Evolutionary conservation across 2,888 invertebrate species (phyloP), one percentile per base, ranked within the genome.

Genomic region (Euphydryas editha): DNA sequence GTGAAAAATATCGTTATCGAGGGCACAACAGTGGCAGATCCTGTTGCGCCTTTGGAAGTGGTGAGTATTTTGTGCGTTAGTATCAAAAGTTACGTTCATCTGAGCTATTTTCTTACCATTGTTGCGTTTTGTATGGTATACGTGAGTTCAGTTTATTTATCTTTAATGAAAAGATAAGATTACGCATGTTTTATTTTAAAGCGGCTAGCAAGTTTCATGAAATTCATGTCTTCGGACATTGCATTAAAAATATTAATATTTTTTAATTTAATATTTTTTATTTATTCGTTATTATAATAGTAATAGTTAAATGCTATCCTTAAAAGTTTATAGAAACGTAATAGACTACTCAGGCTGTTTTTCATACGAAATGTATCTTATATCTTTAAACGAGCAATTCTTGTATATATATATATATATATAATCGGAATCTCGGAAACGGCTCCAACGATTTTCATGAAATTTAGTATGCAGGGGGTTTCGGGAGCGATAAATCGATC

Each of bases 41-140:
- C 90, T 88, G 90, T 88, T 89, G 87, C 88, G 88, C 83, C 85
- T 89, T 84, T 82, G 84, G 78, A 83, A 85, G 84, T 84, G 87
- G 91, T 91, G 78, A 88, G 90, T 87, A 81, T 82, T 81, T 84
- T 81, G 24, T 17, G 24, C 17, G 37, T 56, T 47, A 44, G 60
- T 77, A 78, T 59, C 63, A 58, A 62, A 67, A 66, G 51, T 21
- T 60, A 58, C 42, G 56, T 60, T 59, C 56, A 65, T 57, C 49
- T 69, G 55, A 58, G 49, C 46, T n/a, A 54, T 58, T 68, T 64
- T 64, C 37, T 30, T 18, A 30, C 39, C 15, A 51, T 59, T 44
- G 59, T 62, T 54, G 64, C 56, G 51, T 58, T 67, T 51, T 65
- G 18, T 51, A 24, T 54, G 37, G 62, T 51, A 57, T 57, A 49